Evolutionary conservation across 2,888 invertebrate genomes (phyloP).

Genomic region (Perizoma flavofasciatum): DNA sequence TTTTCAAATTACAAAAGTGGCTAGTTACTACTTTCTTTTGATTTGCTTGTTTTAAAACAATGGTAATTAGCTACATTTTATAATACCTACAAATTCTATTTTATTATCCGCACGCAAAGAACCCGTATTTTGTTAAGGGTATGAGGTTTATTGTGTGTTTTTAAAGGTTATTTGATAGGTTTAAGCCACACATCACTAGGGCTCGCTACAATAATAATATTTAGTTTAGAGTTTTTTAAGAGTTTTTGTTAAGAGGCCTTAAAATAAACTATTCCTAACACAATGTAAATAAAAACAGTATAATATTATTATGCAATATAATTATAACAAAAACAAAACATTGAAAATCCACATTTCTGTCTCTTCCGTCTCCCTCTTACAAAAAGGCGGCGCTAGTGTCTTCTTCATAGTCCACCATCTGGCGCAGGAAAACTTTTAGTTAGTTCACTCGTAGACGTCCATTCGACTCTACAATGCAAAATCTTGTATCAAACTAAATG

Average conservation of each 20-base stretch:
- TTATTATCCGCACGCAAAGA: too few species aligned
- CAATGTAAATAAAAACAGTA: not conserved
- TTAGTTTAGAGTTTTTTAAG: too few species aligned
- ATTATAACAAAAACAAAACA: conserved; percentile 39
- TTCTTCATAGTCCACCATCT: conserved; percentile 35
- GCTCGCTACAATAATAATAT: too few species aligned
- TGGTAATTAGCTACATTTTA: too few species aligned
- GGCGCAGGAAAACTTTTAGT: conserved; percentile 31
- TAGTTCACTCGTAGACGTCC: conserved; percentile 23
- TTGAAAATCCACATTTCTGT: conserved; percentile 7
- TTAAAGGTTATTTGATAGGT: too few species aligned
- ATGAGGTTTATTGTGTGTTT: too few species aligned
- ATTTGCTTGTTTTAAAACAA: too few species aligned
- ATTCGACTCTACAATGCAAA: conserved; percentile 27
- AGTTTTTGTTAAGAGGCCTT: not conserved
- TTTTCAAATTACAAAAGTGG: not conserved
- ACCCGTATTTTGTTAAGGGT: too few species aligned
- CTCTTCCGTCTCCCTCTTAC: conserved; percentile 15
- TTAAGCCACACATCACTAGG: too few species aligned
- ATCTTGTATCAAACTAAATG: conserved; percentile 2
- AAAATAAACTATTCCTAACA: not conserved
- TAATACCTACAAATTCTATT: not conserved
- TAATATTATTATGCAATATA: conserved; percentile 5
- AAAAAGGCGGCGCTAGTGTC: conserved; percentile 28
- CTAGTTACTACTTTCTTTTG: too few species aligned